Evolutionary conservation across 2,113 vertebrate genomes (phyloP), one percentile per base, ranked within the genome.

Genomic region (Morone chrysops): DNA sequence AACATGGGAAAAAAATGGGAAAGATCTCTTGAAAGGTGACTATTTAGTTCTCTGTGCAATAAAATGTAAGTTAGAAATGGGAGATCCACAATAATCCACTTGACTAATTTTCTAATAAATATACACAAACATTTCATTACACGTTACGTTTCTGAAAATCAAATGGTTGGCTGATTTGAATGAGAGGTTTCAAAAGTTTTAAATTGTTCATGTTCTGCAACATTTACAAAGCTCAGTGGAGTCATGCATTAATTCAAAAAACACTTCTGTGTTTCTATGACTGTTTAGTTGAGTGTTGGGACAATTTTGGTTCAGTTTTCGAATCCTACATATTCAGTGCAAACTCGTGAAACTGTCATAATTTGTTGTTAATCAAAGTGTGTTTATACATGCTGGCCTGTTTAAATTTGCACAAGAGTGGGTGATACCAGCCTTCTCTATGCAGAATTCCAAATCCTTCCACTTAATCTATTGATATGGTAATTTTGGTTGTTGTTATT

Each of bases 1-100:
- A 22, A 61, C 13, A 3, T 2, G 8, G 59, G 69, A 12, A 95
- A 93, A 93, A 95, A 92, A 40, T 10, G 6, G 25, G n/a, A 61
- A 48, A 25, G 41, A 25, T 60, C 10, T 77, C 20, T 56, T 40
- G 4, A 31, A 57, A 56, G 5, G 3, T 65, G 9, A 62, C 18
- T 62, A 8, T 53, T 18, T 36, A 51, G 17, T 40, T 61, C 75
- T 31, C 1, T 2, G 38, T 48, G 2, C 0, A 8, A 0, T 48
- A n/a, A 60, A 72, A 63, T 63, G 9, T 22, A 22, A 63, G 9
- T 25, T 48, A 31, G 20, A 63, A 68, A 41, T 16, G 8, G 8
- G 2, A 75, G 65, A 56, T 67, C 40, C 5, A 38, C 18, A 53
- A 50, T 18, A 51, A 60, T 62, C 20, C 14, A 40, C 22, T 14